Conservation (phyloP, 2,888 invertebrate species). For the Stenotaenia linearis region DNA sequence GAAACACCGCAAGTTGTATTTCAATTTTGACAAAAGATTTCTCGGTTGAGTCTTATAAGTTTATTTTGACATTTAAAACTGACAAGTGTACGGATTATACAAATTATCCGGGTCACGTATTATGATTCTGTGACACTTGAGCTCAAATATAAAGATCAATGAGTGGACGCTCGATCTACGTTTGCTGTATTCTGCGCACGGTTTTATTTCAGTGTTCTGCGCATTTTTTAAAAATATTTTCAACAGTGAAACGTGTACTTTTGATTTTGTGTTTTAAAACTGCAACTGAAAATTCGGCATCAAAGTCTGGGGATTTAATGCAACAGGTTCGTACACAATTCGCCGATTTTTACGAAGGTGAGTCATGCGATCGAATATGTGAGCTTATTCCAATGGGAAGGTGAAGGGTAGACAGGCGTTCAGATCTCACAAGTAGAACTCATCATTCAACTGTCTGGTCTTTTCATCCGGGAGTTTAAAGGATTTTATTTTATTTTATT, state of each 20-base stretch:
- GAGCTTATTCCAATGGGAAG: background rate
- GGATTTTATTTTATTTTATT: background rate
- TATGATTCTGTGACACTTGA: background rate
- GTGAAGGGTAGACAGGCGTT: background rate
- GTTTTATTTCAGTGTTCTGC: background rate
- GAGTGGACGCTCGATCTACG: background rate
- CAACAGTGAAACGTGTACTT: background rate
- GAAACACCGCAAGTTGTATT: background rate
- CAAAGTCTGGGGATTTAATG: background rate
- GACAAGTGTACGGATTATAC: background rate
- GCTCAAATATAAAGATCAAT: background rate
- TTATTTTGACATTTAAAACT: too few species aligned
- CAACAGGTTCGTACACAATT: background rate
- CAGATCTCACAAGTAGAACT: background rate
- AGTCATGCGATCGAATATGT: background rate
- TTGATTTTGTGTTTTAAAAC: background rate
- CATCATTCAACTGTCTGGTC: background rate
- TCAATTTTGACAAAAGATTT: background rate
- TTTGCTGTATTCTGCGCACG: background rate
- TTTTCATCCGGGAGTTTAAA: background rate
- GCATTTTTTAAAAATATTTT: background rate
- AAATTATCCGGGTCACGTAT: background rate
- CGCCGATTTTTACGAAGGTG: background rate
- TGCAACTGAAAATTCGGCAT: background rate
- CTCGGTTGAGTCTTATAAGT: too few species aligned